phyloP scores from a whole-genome alignment of 2,888 invertebrate species.

The Acanthosepion pharaonis region DNA sequence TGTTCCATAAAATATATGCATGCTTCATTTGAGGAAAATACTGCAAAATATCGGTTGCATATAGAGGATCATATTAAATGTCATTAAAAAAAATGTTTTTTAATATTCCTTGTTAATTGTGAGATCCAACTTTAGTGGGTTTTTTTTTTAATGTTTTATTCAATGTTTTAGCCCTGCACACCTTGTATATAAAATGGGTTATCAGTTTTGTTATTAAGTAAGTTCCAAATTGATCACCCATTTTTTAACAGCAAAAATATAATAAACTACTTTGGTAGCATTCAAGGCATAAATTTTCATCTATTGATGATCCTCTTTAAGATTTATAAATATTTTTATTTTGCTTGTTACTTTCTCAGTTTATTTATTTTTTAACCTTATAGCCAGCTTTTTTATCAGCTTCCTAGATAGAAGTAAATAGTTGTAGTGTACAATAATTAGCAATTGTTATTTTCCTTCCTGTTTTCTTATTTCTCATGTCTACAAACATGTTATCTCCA shows the following conservation, averaged over 20 bases:
- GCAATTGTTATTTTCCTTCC: neutral
- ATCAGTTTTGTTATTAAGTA: neutral
- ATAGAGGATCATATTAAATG: neutral
- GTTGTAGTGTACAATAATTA: neutral
- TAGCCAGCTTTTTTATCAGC: too few species aligned
- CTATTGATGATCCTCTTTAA: neutral
- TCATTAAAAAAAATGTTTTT: neutral
- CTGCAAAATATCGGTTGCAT: neutral
- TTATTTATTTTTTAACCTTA: neutral
- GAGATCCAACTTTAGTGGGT: neutral
- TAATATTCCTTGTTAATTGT: neutral
- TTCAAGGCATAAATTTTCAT: neutral
- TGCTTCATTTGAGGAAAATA: neutral
- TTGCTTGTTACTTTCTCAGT: neutral
- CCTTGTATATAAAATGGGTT: neutral
- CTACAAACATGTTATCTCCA: neutral
- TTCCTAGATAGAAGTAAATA: neutral
- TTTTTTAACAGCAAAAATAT: neutral
- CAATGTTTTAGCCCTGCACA: neutral
- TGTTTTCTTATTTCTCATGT: neutral
- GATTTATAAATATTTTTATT: neutral
- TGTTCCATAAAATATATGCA: neutral
- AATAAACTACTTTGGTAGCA: neutral
- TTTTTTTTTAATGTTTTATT: neutral
- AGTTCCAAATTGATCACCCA: neutral